These are phyloP conservation scores for Morus bassanus DNA, from an alignment of 2,797 vertebrate genomes.

Conservation along the genomic window DNA sequence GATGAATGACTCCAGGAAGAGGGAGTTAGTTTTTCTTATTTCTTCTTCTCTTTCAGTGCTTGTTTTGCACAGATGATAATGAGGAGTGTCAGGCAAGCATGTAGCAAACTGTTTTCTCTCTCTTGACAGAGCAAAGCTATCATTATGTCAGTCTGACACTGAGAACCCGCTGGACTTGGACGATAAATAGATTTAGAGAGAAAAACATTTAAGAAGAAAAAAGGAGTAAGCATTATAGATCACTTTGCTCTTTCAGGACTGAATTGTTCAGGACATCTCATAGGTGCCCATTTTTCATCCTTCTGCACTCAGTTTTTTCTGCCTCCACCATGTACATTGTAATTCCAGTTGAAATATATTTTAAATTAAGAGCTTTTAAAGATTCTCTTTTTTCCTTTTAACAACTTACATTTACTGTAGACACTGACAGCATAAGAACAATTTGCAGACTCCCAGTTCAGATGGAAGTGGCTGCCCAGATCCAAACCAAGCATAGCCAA, in stretches of 20 bases:
- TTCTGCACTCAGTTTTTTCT: background rate
- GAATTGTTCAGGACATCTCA: background rate
- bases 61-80: conserved; percentile 83
- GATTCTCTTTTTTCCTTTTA: background rate
- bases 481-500: background rate
- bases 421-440: background rate
- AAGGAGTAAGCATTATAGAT: background rate
- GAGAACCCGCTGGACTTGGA: conserved; percentile 3
- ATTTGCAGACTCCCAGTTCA: background rate
- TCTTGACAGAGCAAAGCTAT: conserved; percentile 55
- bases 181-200: background rate
- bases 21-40: conserved; percentile 67
- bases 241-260: background rate
- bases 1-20: conserved; percentile 87
- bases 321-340: background rate
- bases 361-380: background rate
- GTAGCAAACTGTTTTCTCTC: conserved; percentile 77
- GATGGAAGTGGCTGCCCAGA: background rate
- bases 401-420: background rate
- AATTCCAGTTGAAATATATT: background rate
- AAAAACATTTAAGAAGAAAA: background rate
- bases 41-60: conserved; percentile 82
- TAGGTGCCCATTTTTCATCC: background rate
- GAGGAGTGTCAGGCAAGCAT: conserved; percentile 84
- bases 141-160: conserved; percentile 14